phyloP scores from a whole-genome alignment of 92 coral and sea anemone genomes.

The Virgularia gustaviana region DNA sequence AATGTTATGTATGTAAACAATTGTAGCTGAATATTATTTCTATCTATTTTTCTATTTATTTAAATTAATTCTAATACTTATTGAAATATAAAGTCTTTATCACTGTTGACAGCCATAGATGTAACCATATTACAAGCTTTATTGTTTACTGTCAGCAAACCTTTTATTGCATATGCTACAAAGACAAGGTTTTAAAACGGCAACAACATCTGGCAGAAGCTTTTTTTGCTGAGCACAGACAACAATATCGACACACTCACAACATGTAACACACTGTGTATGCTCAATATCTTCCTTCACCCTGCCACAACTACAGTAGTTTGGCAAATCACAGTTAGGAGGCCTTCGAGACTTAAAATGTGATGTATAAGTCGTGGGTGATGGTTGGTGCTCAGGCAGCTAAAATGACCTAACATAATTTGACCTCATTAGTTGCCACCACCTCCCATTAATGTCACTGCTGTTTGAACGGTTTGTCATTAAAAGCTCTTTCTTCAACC shows the following conservation, averaged over 20 bases:
- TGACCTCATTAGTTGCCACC: slow-evolving; percentile 25
- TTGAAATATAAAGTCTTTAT: no score
- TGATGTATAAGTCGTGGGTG: no score
- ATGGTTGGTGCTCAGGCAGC: no score
- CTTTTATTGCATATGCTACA: slow-evolving; percentile 36
- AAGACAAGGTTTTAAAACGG: slow-evolving; percentile 32
- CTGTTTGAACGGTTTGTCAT: neutral
- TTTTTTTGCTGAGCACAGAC: slow-evolving; percentile 28
- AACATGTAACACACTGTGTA: slow-evolving; percentile 27
- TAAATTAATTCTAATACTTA: no score
- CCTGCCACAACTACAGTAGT: slow-evolving; percentile 53
- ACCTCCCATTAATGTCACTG: neutral
- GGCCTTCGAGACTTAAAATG: no score
- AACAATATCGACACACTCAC: slow-evolving; percentile 26
- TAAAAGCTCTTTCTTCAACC: no score
- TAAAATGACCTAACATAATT: slow-evolving; percentile 54
- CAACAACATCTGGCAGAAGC: slow-evolving; percentile 25
- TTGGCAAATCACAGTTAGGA: slow-evolving; percentile 14
- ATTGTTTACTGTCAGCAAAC: slow-evolving; percentile 57
- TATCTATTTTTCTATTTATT: no score
- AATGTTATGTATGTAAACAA: no score
- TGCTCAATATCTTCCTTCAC: slow-evolving; percentile 35
- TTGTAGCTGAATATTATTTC: no score
- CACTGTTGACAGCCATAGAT: no score
- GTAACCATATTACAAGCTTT: no score